phyloP scores from a whole-genome alignment of 2,113 vertebrate species.

The Salvelinus alpinus region DNA sequence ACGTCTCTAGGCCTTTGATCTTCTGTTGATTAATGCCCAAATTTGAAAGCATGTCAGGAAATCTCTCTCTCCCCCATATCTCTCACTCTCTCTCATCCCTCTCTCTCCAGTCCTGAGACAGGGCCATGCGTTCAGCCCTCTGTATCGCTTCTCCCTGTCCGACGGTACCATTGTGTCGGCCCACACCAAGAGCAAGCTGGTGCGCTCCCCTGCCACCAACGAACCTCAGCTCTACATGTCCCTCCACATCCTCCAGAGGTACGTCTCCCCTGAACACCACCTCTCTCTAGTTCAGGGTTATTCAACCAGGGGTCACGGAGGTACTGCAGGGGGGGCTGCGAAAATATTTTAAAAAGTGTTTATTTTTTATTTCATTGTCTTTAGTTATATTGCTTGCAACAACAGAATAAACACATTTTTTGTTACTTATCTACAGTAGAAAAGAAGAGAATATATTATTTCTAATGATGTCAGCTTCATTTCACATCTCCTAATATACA shows the following conservation, averaged over 20 bases:
- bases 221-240: conserved; percentile 98
- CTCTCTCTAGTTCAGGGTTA: too few species aligned
- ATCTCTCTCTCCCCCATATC: not conserved
- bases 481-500: too few species aligned
- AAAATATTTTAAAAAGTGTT: too few species aligned
- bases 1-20: too few species aligned
- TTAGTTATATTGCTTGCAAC: conserved; percentile 81
- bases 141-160: conserved; percentile 92
- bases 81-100: not conserved
- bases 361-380: too few species aligned
- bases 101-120: conserved; percentile 83
- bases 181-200: conserved; percentile 97
- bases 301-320: conserved; percentile 55
- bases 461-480: too few species aligned
- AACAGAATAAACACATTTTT: conserved; percentile 46
- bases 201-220: conserved; percentile 85
- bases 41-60: not conserved
- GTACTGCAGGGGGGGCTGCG: conserved; percentile 77
- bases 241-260: conserved; percentile 97
- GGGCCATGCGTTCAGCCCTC: conserved; percentile 87
- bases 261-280: conserved; percentile 32
- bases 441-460: too few species aligned
- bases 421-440: conserved; percentile 67
- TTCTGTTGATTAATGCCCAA: not conserved
- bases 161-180: conserved; percentile 92